These are phyloP conservation scores for Heteropelma amictum DNA, from an alignment of 2,888 invertebrate genomes.

Conservation along the genomic window DNA sequence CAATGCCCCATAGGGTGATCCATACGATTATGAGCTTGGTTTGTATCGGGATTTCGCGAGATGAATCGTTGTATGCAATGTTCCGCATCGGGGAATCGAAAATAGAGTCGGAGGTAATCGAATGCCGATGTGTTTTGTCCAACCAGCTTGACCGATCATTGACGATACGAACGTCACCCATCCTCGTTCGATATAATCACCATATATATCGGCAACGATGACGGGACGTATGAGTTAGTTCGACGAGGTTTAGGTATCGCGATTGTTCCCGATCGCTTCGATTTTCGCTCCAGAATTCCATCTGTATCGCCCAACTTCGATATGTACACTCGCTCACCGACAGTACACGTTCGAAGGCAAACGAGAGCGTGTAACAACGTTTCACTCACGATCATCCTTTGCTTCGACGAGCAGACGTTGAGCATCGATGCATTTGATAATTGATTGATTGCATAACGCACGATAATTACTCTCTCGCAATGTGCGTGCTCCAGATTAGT, in stretches of 20 bases:
- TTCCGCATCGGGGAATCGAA: slow-evolving; percentile 42
- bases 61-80: slow-evolving; percentile 36
- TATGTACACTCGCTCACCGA: not conserved
- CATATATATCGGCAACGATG: slow-evolving; percentile 47
- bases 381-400: slow-evolving; percentile 37
- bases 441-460: slow-evolving; percentile 71
- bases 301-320: slow-evolving; percentile 31
- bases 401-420: slow-evolving; percentile 70
- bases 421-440: slow-evolving; percentile 74
- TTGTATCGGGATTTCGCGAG: slow-evolving; percentile 31
- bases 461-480: slow-evolving; percentile 21
- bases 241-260: slow-evolving; percentile 36
- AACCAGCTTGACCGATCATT: slow-evolving; percentile 24
- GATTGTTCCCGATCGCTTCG: slow-evolving; percentile 20
- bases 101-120: slow-evolving; percentile 21
- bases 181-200: slow-evolving; percentile 39
- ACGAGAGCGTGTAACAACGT: not conserved
- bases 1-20: slow-evolving; percentile 54
- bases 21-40: slow-evolving; percentile 56
- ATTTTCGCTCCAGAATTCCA: slow-evolving; percentile 4
- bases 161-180: slow-evolving; percentile 21
- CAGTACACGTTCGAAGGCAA: not conserved
- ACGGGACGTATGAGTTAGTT: slow-evolving; percentile 42
- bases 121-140: slow-evolving; percentile 31
- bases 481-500: not conserved